Evolutionary conservation across 30 jellyfish, hydroid and myxozoan species (phyloP), one percentile per base, ranked within the genome.

Genomic region (Chironex yamaguchii): DNA sequence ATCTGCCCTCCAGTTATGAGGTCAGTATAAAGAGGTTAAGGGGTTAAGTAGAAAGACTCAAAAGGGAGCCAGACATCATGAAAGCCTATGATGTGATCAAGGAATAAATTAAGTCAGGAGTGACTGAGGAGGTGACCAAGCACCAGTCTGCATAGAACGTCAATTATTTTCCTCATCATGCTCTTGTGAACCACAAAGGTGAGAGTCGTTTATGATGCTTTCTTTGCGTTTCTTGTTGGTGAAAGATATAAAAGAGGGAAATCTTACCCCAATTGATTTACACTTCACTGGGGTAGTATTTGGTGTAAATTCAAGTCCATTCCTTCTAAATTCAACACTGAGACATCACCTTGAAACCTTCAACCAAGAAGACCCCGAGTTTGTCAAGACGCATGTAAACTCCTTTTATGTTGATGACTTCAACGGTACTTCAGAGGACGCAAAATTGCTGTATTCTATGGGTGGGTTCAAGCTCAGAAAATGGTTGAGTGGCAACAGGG

Each of bases 1-100:
- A 84, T 29, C 31, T 64, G 66, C 91, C 91, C 51, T 27, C 83
- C 14, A 81, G 68, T 49, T 67, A 81, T 67, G 14, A 36, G n/a
- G n/a, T 48, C n/a, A n/a, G 14, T 9, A 12, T 48, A 9, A n/a
- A n/a, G n/a, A 12, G 62, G n/a, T 48, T 48, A 48, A 48, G n/a
- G n/a, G n/a, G 62, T 48, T 48, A 9, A n/a, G 62, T 48, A 48
- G n/a, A 48, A 48, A 48, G n/a, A 9, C n/a, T 48, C 12, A 48
- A 48, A n/a, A 48, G n/a, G 12, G n/a, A 48, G 14, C n/a, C 62
- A 48, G 62, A 48, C 14, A 48, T 48, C 62, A 12, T 48, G n/a
- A 12, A 48, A 48, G n/a, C 12, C 14, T 48, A 48, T 9, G 62
- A 48, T 48, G n/a, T 9, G n/a, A n/a, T n/a, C n/a, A n/a, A n/a